A percentile compares a stretch with the other conserved stretches of the same genome.
Evolutionary conservation across 2,797 vertebrate genomes (phyloP).

Genomic region (Hephaestus fuliginosus): DNA sequence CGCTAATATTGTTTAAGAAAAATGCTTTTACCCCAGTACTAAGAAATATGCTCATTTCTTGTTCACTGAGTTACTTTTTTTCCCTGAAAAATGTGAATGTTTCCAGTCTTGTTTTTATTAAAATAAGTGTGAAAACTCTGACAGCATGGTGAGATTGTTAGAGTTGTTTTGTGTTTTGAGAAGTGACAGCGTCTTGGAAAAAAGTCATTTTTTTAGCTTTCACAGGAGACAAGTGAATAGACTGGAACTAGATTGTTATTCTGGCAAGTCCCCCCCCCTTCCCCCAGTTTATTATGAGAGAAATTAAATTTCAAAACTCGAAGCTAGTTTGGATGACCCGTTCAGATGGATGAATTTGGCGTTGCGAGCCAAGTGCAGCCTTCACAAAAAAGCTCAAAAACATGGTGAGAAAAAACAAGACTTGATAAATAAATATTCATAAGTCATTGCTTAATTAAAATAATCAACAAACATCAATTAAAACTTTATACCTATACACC

Average conservation of each 20-base stretch:
- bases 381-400: constrained; percentile 20
- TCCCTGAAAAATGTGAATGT: neutral
- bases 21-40: neutral
- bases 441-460: neutral
- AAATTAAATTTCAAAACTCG: constrained; percentile 4
- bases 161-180: constrained; percentile 56
- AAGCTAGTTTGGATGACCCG: constrained; percentile 11
- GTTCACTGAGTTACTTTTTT: neutral
- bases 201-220: constrained; percentile 36
- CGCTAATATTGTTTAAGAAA: neutral
- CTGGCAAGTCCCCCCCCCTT: constrained; percentile 22
- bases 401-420: constrained; percentile 35
- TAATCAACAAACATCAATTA: neutral
- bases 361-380: constrained; percentile 11
- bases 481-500: neutral
- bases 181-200: constrained; percentile 55
- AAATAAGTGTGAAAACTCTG: constrained; percentile 44
- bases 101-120: constrained; percentile 11
- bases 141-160: constrained; percentile 21
- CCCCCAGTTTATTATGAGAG: constrained; percentile 16
- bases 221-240: constrained; percentile 16
- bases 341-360: constrained; percentile 34
- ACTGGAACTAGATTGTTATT: constrained; percentile 31
- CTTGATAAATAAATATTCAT: constrained; percentile 18
- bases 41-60: neutral